Conservation (phyloP, 2,888 invertebrate genomes). For the Ormyrus thymus region DNA sequence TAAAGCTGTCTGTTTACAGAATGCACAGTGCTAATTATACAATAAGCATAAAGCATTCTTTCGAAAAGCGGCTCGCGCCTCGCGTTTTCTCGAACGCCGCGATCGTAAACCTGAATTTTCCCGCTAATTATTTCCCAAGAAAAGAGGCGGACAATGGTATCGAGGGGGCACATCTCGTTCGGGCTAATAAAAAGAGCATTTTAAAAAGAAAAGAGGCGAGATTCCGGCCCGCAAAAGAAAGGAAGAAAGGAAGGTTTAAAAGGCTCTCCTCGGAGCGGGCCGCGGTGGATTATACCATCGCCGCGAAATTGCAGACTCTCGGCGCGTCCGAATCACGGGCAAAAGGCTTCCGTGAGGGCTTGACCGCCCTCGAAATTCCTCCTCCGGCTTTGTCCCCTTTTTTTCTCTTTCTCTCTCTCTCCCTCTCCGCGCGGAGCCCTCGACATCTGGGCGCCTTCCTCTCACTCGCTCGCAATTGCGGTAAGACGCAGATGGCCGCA, state of each 20-base stretch:
- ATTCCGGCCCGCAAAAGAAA: too few relatives aligned
- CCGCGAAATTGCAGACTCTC: constrained; percentile 26
- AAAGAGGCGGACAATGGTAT: too few relatives aligned
- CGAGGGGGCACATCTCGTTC: too few relatives aligned
- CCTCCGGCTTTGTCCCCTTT: neutral
- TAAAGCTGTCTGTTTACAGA: too few relatives aligned
- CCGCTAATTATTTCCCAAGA: too few relatives aligned
- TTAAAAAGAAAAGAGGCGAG: too few relatives aligned
- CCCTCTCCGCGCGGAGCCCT: constrained; percentile 8
- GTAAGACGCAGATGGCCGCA: constrained; percentile 33
- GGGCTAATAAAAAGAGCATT: neutral
- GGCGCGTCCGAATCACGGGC: neutral
- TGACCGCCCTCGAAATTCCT: constrained; percentile 39
- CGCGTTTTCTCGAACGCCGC: too few relatives aligned
- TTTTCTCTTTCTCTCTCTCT: neutral
- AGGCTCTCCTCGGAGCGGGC: neutral
- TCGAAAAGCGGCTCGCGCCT: too few relatives aligned
- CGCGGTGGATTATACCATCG: constrained; percentile 13
- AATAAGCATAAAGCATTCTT: too few relatives aligned
- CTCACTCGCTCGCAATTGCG: constrained; percentile 27
- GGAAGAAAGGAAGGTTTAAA: too few relatives aligned
- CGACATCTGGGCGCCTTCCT: constrained; percentile 29
- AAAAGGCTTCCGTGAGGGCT: neutral
- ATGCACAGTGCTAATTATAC: too few relatives aligned
- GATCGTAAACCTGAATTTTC: too few relatives aligned